Evolutionary conservation across 2,113 vertebrate species (phyloP).

Genomic region (Ctenomys sociabilis): DNA sequence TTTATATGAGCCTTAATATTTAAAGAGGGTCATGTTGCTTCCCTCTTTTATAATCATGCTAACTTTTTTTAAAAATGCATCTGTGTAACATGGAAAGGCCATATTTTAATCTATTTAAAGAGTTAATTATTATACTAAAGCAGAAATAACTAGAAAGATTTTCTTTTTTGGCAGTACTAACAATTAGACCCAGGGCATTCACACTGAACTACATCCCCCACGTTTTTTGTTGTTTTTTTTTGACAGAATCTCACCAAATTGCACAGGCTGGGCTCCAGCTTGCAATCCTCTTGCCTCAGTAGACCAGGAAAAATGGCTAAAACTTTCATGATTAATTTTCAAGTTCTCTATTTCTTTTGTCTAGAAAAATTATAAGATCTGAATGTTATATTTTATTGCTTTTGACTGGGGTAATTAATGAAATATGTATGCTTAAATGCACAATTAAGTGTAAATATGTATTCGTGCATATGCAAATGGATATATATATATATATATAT

Average conservation of each 20-base stretch:
- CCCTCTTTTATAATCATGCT: conserved; percentile 32
- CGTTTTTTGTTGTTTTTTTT: not conserved
- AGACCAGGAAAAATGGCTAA: not conserved
- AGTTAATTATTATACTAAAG: not conserved
- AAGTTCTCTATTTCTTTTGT: conserved; percentile 13
- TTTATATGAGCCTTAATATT: not conserved
- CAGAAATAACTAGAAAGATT: not conserved
- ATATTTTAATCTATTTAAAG: conserved; percentile 14
- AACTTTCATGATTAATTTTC: conserved; percentile 21
- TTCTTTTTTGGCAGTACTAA: not conserved
- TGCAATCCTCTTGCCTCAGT: not conserved
- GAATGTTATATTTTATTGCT: not conserved
- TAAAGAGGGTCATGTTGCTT: not conserved
- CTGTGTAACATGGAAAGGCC: not conserved
- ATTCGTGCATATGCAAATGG: not conserved
- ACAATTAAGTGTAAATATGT: not conserved
- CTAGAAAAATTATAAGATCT: not conserved
- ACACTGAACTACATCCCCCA: not conserved
- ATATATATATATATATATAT: no score
- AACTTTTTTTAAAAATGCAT: not conserved
- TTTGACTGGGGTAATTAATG: not conserved
- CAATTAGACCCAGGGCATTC: not conserved
- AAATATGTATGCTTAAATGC: not conserved
- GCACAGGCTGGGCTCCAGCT: not conserved
- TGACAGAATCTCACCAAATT: not conserved